Conservation (phyloP, 2,113 vertebrate species). For the Eublepharis macularius region DNA sequence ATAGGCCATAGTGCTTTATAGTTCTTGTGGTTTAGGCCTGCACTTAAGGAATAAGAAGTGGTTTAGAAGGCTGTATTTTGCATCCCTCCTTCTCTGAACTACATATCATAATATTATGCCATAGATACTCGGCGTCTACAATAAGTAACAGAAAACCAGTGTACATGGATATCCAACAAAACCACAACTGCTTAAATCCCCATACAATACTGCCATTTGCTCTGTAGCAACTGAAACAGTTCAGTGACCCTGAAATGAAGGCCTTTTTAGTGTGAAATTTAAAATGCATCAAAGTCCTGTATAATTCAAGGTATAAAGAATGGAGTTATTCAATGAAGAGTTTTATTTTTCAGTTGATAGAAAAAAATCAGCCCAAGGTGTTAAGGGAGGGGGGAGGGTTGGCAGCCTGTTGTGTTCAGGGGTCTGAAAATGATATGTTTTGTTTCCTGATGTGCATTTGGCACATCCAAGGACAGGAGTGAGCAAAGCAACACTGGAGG, state of each 20-base stretch:
- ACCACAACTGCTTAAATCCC: neutral
- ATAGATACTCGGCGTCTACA: neutral
- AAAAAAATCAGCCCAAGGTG: neutral
- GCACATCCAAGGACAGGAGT: neutral
- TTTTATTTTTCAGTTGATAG: neutral
- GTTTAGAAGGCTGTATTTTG: neutral
- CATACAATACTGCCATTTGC: neutral
- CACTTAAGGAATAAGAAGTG: neutral
- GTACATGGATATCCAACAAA: neutral
- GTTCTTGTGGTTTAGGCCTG: neutral
- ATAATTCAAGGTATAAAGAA: neutral
- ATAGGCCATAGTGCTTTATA: neutral
- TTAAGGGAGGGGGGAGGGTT: neutral
- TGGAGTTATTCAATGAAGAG: neutral
- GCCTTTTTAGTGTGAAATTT: neutral
- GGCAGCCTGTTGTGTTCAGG: neutral
- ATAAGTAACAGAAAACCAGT: neutral
- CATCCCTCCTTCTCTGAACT: neutral
- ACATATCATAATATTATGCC: neutral
- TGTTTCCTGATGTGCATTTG: neutral
- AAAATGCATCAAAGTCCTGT: neutral
- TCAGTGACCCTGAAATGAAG: neutral
- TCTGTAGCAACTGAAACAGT: neutral
- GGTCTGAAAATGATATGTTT: constrained; percentile 1
- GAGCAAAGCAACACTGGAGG: neutral